phyloP scores from a whole-genome alignment of 2,888 invertebrate genomes.

The Gymnosoma rotundatum region DNA sequence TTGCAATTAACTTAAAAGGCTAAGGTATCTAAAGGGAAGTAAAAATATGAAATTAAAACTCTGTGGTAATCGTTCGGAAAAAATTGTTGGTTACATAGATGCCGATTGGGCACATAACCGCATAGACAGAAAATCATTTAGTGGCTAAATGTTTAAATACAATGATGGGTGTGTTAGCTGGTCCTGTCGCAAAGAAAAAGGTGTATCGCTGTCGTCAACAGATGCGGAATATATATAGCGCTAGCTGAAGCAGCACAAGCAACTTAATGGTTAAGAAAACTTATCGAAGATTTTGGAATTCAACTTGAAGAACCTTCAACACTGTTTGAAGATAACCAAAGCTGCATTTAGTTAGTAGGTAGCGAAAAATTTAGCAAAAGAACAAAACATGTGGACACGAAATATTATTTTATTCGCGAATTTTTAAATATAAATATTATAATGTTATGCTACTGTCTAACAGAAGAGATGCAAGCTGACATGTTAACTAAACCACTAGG shows the following conservation, averaged over 20 bases:
- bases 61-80: slow-evolving; percentile 8
- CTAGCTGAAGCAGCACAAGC: slow-evolving; percentile 36
- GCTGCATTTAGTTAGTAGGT: too few relatives aligned
- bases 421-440: slow-evolving; percentile 12
- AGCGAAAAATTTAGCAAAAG: slow-evolving; percentile 34
- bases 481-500: slow-evolving; percentile 24
- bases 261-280: slow-evolving; percentile 38
- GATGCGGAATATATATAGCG: slow-evolving; percentile 45
- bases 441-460: slow-evolving; percentile 20
- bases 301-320: too few relatives aligned
- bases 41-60: slow-evolving; percentile 2
- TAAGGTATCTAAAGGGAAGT: too few relatives aligned
- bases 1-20: too few relatives aligned
- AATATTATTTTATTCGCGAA: slow-evolving; percentile 29
- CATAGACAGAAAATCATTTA: slow-evolving; percentile 48
- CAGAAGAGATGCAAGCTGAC: slow-evolving; percentile 39
- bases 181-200: too few relatives aligned
- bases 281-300: not conserved
- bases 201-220: slow-evolving; percentile 11
- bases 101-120: slow-evolving; percentile 62
- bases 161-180: not conserved
- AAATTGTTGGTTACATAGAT: slow-evolving; percentile 56
- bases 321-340: too few relatives aligned
- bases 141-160: slow-evolving; percentile 44
- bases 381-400: slow-evolving; percentile 40